Percentiles rank a stretch among this genome's conserved stretches.
These are phyloP conservation scores for Eurystomus gularis DNA, from an alignment of 2,113 vertebrate species.

Conservation along the genomic window DNA sequence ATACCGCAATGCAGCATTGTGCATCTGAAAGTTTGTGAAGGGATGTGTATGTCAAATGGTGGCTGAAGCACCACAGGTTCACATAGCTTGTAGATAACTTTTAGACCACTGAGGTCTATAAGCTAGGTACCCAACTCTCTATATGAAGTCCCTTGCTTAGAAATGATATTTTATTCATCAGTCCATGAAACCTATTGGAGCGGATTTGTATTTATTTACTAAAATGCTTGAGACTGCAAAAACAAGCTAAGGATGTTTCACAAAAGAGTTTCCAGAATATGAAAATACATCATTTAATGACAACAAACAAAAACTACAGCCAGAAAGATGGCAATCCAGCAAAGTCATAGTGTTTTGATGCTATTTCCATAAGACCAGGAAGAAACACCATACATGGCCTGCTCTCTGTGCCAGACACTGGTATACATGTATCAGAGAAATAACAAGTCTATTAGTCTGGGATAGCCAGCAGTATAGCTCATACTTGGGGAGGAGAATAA, in stretches of 20 bases:
- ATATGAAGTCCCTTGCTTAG: neutral
- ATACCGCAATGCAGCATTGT: fast-evolving
- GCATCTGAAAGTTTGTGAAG: neutral
- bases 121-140: neutral
- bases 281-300: neutral
- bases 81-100: neutral
- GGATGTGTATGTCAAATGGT: neutral
- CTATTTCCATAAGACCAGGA: neutral
- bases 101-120: neutral
- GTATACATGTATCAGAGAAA: neutral
- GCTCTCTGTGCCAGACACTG: neutral
- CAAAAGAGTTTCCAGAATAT: neutral
- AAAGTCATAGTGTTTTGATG: neutral
- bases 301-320: neutral
- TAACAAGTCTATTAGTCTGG: neutral
- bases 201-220: neutral
- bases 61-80: neutral
- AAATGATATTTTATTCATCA: neutral
- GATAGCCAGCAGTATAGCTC: neutral
- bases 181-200: neutral
- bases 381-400: neutral
- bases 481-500: neutral
- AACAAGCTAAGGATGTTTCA: neutral
- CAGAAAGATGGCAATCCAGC: neutral
- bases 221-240: neutral